Base-by-base conservation (phyloP, 1,140 invertebrate species). In the Sminthurinus signatus region DNA sequence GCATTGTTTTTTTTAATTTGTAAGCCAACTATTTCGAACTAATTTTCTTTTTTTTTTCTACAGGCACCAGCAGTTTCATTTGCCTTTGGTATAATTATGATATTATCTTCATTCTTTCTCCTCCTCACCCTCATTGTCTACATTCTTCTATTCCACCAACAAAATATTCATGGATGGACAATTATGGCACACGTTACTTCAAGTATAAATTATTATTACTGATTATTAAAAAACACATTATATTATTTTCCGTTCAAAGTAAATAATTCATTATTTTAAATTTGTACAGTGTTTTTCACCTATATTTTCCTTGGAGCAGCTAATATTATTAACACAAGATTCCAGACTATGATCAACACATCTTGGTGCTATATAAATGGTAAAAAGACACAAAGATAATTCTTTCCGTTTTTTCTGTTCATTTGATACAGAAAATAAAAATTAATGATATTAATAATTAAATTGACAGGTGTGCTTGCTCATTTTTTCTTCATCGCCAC, bases 81-180 rank as follows among this genome's bases (percentile, higher is more conserved):
- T 14, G 4, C 27, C 14, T 52, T 28, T 14, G 50, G 50, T 3
- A 29, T 52, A 14, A 14, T 52, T 4, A 52, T 52, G 50, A 58
- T 71, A 36, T 54, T 52, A 5, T 52, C 43, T 1, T 64, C 57
- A 5, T 31, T 57, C 17, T 68, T 68, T 39, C 43, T 58, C n/a
- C 31, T 68, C 17, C 31, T 52, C 25, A 62, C 62, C 0, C 46
- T 61, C n/a, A 36, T 61, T 36, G 65, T 71, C 2, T 68, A 71
- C 56, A 21, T 57, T 12, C 19, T 61, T n/a, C 57, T 71, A 36
- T 8, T 36, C 32, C 57, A 65, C 25, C 58, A 60, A 44, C 69
- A 71, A 63, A 71, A 67, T 59, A 63, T 67, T 48, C 69, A 71
- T 60, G 69, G 69, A 5, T 71, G 69, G 69, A 60, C 65, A 1